These are phyloP conservation scores for Morone saxatilis DNA, from an alignment of 2,113 vertebrate genomes.

Conservation along the genomic window DNA sequence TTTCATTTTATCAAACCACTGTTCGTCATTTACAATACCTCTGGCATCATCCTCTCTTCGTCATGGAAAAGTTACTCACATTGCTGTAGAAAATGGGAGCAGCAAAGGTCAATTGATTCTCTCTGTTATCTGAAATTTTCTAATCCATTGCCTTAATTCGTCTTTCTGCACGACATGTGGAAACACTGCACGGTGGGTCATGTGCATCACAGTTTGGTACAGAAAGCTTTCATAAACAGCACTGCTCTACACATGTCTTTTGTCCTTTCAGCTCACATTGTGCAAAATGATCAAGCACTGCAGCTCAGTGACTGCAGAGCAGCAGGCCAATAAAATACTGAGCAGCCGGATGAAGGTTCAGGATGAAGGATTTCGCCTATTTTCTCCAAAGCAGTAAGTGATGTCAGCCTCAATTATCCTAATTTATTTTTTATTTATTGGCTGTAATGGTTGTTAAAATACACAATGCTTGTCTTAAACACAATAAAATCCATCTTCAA, in stretches of 20 bases:
- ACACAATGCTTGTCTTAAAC: background rate
- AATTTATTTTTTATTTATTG: slow-evolving; percentile 2
- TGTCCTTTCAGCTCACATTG: background rate
- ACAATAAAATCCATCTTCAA: slow-evolving; percentile 6
- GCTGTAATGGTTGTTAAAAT: slow-evolving; percentile 14
- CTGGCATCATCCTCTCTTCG: background rate
- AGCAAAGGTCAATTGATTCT: slow-evolving; percentile 55
- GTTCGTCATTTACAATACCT: background rate
- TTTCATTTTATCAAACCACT: slow-evolving; percentile 18
- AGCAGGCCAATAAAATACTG: background rate
- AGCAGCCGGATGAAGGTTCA: background rate
- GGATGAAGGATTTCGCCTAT: slow-evolving; percentile 8
- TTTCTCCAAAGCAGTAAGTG: background rate
- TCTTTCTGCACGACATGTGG: background rate
- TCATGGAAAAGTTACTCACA: slow-evolving; percentile 8
- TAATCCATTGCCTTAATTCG: slow-evolving; percentile 10
- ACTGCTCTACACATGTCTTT: background rate
- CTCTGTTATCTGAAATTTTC: slow-evolving; percentile 25
- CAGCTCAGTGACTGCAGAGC: slow-evolving; percentile 1
- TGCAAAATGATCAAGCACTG: background rate
- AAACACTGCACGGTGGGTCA: background rate
- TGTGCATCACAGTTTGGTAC: background rate
- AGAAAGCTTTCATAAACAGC: background rate
- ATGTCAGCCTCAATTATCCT: slow-evolving; percentile 12
- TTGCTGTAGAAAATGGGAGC: slow-evolving; percentile 24